phyloP scores from a whole-genome alignment of 2,113 vertebrate genomes.

The Paraplagusia blochii region DNA sequence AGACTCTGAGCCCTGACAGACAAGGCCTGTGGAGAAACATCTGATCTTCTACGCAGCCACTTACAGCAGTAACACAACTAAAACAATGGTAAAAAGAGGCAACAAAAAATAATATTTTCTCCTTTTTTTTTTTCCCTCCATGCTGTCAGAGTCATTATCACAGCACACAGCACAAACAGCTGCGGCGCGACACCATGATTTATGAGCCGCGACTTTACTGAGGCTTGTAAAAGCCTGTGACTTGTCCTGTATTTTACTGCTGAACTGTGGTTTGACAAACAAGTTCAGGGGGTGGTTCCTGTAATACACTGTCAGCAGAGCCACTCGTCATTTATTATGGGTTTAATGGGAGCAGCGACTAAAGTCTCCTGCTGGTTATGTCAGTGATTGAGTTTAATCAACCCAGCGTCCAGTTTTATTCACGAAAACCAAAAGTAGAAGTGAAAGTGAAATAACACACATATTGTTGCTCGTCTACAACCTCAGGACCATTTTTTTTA shows the following conservation, averaged over 20 bases:
- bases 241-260: constrained; percentile 48
- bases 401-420: constrained; percentile 53
- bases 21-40: constrained; percentile 37
- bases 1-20: constrained; percentile 26
- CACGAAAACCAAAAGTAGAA: constrained; percentile 31
- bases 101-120: no score
- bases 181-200: constrained; percentile 58
- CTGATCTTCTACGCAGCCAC: not conserved
- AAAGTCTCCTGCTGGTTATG: constrained; percentile 48
- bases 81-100: no score
- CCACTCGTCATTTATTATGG: constrained; percentile 57
- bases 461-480: no score
- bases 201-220: constrained; percentile 65
- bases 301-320: constrained; percentile 45
- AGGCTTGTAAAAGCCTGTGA: constrained; percentile 60
- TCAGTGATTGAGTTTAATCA: constrained; percentile 46
- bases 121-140: no score
- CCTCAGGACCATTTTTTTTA: no score
- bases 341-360: constrained; percentile 56
- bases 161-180: constrained; percentile 47
- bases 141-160: constrained; percentile 51
- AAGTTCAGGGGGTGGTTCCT: constrained; percentile 44
- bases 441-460: no score
- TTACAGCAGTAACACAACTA: no score
- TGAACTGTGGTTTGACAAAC: constrained; percentile 42